These are phyloP conservation scores for Isoperla grammatica DNA, from an alignment of 2,888 invertebrate genomes.

Conservation along the genomic window DNA sequence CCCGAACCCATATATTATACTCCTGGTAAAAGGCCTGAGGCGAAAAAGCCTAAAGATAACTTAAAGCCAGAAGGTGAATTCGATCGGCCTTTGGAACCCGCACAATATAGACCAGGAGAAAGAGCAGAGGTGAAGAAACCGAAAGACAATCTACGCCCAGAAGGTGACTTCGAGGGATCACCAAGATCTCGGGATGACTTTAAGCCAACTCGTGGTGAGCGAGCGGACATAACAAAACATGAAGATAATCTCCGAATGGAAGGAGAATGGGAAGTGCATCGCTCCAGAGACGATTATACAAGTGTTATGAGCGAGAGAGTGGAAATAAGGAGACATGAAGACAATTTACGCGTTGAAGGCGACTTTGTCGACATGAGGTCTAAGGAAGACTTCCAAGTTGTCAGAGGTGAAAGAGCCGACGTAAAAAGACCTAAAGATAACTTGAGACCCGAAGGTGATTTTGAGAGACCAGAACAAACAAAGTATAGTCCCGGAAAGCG, in stretches of 20 bases:
- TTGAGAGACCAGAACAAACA: conserved; percentile 36
- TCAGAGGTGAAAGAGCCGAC: conserved; percentile 41
- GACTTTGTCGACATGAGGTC: conserved; percentile 40
- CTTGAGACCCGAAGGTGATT: conserved; percentile 36
- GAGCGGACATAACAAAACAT: conserved; percentile 37
- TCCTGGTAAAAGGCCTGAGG: conserved; percentile 46
- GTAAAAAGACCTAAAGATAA: conserved; percentile 36
- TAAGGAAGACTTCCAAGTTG: conserved; percentile 28
- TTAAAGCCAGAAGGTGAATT: conserved; percentile 52
- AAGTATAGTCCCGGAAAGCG: conserved; percentile 46
- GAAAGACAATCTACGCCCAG: conserved; percentile 43
- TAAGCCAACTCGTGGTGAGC: conserved; percentile 46
- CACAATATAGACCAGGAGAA: conserved; percentile 37
- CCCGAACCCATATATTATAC: conserved; percentile 44
- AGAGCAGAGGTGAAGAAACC: conserved; percentile 45
- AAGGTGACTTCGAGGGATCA: conserved; percentile 51
- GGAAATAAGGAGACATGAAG: conserved; percentile 33
- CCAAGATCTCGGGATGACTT: conserved; percentile 52
- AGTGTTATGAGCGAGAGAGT: conserved; percentile 43
- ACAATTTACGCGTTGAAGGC: conserved; percentile 45
- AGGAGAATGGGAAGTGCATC: conserved; percentile 52
- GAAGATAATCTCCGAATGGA: conserved; percentile 47
- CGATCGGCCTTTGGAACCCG: conserved; percentile 34
- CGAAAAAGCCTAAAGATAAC: conserved; percentile 52
- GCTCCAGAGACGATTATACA: conserved; percentile 51